phyloP scores from a whole-genome alignment of 2,888 invertebrate species.

The Tortrix viridana region DNA sequence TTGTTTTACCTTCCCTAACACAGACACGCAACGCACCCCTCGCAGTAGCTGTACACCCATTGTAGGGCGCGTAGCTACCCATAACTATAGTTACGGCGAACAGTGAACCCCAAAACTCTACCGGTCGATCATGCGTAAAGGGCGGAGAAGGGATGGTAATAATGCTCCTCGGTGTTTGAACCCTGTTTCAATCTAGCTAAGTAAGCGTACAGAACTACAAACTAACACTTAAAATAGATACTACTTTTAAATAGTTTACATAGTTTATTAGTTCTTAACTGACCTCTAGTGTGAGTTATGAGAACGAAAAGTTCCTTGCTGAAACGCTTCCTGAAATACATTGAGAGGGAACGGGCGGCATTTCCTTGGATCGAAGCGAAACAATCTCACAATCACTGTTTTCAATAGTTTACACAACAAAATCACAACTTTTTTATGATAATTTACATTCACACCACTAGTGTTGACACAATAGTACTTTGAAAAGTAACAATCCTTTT shows the following conservation, averaged over 20 bases:
- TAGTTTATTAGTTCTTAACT: conserved; percentile 58
- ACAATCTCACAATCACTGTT: conserved; percentile 64
- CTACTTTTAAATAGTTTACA: conserved; percentile 40
- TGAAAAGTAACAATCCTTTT: conserved; percentile 72
- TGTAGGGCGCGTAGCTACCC: conserved; percentile 19
- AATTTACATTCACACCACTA: conserved; percentile 56
- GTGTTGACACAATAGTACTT: conserved; percentile 50
- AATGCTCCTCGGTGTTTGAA: conserved; percentile 79
- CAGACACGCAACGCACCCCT: conserved; percentile 12
- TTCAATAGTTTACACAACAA: conserved; percentile 63
- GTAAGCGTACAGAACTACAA: conserved; percentile 49
- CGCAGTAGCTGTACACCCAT: conserved; percentile 18
- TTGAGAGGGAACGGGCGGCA: conserved; percentile 66
- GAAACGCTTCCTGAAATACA: conserved; percentile 82
- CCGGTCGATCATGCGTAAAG: conserved; percentile 85
- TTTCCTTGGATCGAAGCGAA: conserved; percentile 79
- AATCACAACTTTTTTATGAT: conserved; percentile 55
- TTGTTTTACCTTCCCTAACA: conserved; percentile 3
- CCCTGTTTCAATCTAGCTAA: conserved; percentile 55
- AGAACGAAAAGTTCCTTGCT: conserved; percentile 80
- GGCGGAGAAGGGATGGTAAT: conserved; percentile 82
- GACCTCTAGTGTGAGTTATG: conserved; percentile 81
- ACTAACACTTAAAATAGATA: conserved; percentile 36
- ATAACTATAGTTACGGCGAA: conserved; percentile 41
- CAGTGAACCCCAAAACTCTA: conserved; percentile 79